Base-by-base conservation (phyloP, 2,797 vertebrate genomes). In the Aldrovandia affinis region DNA sequence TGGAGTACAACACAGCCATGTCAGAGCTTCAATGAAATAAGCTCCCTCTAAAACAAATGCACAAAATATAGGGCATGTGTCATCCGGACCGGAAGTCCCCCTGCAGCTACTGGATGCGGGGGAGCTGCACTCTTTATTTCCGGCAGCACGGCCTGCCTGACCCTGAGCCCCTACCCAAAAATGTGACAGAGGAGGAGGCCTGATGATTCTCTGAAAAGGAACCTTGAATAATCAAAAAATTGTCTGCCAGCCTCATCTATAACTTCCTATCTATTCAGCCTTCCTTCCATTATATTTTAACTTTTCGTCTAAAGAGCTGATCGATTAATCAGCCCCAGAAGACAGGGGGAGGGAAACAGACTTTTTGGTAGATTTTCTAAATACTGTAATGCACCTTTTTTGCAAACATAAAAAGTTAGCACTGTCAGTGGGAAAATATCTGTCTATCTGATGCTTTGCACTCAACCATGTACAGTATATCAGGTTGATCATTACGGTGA, bases 1-100 rank as follows among this genome's bases (percentile, higher is more conserved):
- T 59, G 25, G 59, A 80, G 77, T 36, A 52, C 68, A n/a, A 80
- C 39, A 54, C 50, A 68, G 78, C 39, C 28, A n/a, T 47, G 52
- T 36, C 63, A 70, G 44, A 20, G 55, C 83, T 36, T 42, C 39
- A 57, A 78, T 78, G 65, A 80, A 80, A 50, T 6, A 5, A 75
- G 79, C 63, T 25, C 63, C 30, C 63, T 44, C 81, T 47, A 42
- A 68, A 82, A 65, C n/a, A n/a, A n/a, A n/a, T n/a, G n/a, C n/a
- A 47, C 81, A 82, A 82, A 65, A 2, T 12, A 50, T 12, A 50
- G 47, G 12, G 6, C 47, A 50, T 50, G 47, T 50, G 47, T 50
- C 47, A 50, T 50, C 6, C 12, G 47, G 12, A 50, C 47, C 6
- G 47, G 47, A 12, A 50, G 47, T 12, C 47, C 47, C 47, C 47